Percentiles rank a stretch among this genome's conserved stretches.
Evolutionary conservation across 2,888 invertebrate species (phyloP).

Genomic region (Papilio demoleus): DNA sequence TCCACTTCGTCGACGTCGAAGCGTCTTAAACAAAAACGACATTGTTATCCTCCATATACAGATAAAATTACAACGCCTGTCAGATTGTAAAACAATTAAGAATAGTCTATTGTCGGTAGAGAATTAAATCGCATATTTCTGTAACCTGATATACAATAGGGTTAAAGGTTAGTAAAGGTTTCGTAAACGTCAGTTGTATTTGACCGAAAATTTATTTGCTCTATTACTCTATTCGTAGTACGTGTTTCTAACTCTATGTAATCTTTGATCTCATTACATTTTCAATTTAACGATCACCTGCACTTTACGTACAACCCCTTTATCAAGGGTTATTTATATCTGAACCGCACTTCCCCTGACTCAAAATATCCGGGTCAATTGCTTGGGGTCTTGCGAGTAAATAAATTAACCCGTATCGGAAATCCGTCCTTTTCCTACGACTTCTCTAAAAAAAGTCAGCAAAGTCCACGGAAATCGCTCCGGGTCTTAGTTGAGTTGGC

Average conservation of each 20-base stretch:
- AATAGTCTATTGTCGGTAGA: too few relatives aligned
- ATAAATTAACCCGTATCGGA: constrained; percentile 76
- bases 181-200: too few relatives aligned
- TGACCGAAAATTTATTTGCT: neutral
- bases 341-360: constrained; percentile 44
- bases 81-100: too few relatives aligned
- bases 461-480: constrained; percentile 29
- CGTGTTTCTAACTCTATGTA: neutral
- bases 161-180: too few relatives aligned
- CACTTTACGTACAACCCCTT: constrained; percentile 32
- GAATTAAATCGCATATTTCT: too few relatives aligned
- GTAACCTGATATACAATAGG: too few relatives aligned
- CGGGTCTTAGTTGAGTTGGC: constrained; percentile 16
- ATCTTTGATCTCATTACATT: constrained; percentile 24
- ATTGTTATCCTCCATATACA: too few relatives aligned
- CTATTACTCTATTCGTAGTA: neutral
- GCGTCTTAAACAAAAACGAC: too few relatives aligned
- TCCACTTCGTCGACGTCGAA: too few relatives aligned
- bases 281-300: constrained; percentile 37
- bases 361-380: constrained; percentile 68
- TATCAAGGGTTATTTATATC: constrained; percentile 37
- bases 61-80: too few relatives aligned
- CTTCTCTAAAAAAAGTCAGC: constrained; percentile 37
- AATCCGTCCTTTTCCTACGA: constrained; percentile 60
- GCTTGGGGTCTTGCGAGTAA: constrained; percentile 66